Percentiles rank a stretch among this genome's conserved stretches.
Conservation (phyloP, 1,140 invertebrate genomes). For the Calliphora vicina region DNA sequence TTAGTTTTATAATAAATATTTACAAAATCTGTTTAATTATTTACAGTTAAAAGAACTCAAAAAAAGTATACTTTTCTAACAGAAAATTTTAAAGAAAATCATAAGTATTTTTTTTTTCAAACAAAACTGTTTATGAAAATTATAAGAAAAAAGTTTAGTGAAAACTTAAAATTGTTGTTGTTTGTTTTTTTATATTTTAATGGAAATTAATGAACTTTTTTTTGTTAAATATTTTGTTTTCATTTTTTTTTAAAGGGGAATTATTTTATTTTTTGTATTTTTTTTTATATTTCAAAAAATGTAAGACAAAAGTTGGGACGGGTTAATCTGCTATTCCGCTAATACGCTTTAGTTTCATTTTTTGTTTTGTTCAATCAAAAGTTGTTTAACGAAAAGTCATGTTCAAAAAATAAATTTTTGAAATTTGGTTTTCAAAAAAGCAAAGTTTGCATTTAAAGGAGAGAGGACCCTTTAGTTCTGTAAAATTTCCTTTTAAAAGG, state of each 20-base stretch:
- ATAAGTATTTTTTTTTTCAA: neutral
- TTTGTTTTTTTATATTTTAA: constrained; percentile 24
- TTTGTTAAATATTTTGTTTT: constrained; percentile 44
- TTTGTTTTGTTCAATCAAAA: constrained; percentile 27
- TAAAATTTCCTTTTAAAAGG: neutral
- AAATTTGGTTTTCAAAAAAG: neutral
- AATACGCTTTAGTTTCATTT: constrained; percentile 47
- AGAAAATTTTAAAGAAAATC: neutral
- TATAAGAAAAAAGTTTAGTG: constrained; percentile 1
- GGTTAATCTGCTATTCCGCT: constrained; percentile 64
- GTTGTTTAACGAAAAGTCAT: constrained; percentile 20
- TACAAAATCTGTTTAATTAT: constrained; percentile 20
- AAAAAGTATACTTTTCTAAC: neutral
- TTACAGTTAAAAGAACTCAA: constrained; percentile 15
- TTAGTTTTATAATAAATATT: constrained; percentile 26
- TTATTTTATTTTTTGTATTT: constrained; percentile 39
- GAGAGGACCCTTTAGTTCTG: constrained; percentile 40
- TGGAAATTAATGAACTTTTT: constrained; percentile 14
- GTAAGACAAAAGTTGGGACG: constrained; percentile 57
- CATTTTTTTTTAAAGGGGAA: constrained; percentile 45
- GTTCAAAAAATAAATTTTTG: neutral
- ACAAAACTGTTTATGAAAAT: no score
- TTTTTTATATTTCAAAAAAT: constrained; percentile 45
- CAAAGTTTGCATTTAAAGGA: constrained; percentile 1
- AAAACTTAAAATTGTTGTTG: constrained; percentile 24